phyloP scores from a whole-genome alignment of 2,113 vertebrate species.

The Ptyas mucosa region DNA sequence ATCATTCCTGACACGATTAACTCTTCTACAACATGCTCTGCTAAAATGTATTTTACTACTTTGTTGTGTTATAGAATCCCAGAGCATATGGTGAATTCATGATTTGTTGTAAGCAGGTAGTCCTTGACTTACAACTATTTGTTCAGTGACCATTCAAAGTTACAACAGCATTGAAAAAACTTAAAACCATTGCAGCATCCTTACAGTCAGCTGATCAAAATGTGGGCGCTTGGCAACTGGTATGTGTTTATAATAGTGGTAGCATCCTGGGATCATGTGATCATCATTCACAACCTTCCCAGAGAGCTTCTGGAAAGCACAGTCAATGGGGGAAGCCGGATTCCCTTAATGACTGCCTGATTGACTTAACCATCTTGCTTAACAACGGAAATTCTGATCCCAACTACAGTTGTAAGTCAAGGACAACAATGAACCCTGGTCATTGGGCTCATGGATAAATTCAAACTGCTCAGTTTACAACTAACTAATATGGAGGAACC shows the following conservation, averaged over 20 bases:
- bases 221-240: neutral
- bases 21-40: neutral
- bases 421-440: neutral
- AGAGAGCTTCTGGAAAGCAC: neutral
- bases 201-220: neutral
- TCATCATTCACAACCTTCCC: neutral
- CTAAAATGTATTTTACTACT: neutral
- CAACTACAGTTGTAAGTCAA: neutral
- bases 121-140: neutral
- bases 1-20: neutral
- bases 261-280: neutral
- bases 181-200: neutral
- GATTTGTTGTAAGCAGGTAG: neutral
- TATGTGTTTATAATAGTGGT: neutral
- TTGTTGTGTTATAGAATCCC: neutral
- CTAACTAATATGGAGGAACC: neutral
- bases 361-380: neutral
- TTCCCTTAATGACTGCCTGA: neutral
- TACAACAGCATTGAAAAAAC: neutral
- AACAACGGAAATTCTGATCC: neutral
- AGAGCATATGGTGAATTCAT: neutral
- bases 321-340: neutral
- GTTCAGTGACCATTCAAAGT: neutral
- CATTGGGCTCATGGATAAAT: neutral
- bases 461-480: neutral